Evolutionary conservation across 2,113 vertebrate species (phyloP).

Genomic region (Circaetus cinerascens): DNA sequence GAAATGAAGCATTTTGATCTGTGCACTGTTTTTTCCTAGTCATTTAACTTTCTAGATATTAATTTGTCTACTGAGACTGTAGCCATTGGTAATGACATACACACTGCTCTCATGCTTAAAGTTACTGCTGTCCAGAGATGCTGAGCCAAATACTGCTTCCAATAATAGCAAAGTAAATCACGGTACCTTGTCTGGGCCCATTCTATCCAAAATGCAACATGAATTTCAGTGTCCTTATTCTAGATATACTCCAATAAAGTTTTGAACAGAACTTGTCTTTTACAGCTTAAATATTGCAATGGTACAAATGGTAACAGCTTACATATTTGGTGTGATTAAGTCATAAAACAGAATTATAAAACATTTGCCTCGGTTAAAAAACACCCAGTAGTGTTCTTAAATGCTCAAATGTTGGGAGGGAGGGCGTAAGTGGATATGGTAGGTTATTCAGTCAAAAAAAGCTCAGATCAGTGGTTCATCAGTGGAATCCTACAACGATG

Average conservation of each 20-base stretch:
- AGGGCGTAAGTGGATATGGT: not conserved
- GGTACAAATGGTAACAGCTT: not conserved
- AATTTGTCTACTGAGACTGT: not conserved
- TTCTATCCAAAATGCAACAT: not conserved
- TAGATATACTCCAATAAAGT: not conserved
- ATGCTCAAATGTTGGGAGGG: fast-evolving
- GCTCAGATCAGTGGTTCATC: not conserved
- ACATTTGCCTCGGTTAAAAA: not conserved
- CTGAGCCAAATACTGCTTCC: not conserved
- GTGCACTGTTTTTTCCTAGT: not conserved
- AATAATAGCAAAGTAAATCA: not conserved
- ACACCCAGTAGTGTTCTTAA: not conserved
- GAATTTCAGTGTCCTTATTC: not conserved
- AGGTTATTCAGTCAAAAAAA: not conserved
- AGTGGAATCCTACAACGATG: not conserved
- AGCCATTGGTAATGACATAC: not conserved
- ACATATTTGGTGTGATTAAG: not conserved
- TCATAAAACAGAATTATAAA: not conserved
- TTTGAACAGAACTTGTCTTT: not conserved
- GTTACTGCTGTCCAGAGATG: not conserved
- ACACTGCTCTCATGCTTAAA: not conserved
- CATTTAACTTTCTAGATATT: not conserved
- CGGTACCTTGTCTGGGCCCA: not conserved
- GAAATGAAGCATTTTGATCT: not conserved
- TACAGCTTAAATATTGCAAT: not conserved